These are phyloP conservation scores for Globodera ellingtonae DNA, from an alignment of 1,140 invertebrate species.

Conservation along the genomic window DNA sequence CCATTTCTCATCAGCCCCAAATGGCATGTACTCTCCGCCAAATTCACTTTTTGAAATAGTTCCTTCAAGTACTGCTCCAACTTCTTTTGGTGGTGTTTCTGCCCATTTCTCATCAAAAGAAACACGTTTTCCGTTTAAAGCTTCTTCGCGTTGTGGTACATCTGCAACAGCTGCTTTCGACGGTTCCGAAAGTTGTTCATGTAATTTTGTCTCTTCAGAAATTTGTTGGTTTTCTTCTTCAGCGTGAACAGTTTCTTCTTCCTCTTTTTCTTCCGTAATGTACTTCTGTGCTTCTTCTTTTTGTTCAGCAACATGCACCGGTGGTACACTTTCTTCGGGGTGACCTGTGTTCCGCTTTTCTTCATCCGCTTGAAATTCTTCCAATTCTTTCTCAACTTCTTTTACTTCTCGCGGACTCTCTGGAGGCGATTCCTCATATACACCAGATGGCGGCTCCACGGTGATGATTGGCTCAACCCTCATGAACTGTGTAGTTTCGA, in stretches of 20 bases:
- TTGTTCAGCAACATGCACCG: too few species aligned
- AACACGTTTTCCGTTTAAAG: neutral
- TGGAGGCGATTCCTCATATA: neutral
- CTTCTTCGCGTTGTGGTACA: neutral
- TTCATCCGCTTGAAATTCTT: neutral
- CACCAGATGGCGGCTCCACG: neutral
- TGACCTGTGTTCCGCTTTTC: neutral
- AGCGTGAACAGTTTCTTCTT: constrained; percentile 3
- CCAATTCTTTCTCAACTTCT: neutral
- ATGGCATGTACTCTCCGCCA: neutral
- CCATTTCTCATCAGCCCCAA: neutral
- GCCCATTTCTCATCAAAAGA: neutral
- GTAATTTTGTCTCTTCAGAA: too few species aligned
- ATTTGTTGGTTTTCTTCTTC: too few species aligned
- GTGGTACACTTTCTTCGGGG: too few species aligned
- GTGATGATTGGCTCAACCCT: neutral
- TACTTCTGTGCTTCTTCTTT: neutral
- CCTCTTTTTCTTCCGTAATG: neutral
- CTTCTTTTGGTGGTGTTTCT: neutral
- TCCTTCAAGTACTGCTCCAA: neutral
- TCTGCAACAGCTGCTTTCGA: neutral
- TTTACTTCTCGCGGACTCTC: neutral
- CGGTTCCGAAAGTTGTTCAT: neutral
- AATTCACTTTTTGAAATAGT: neutral
- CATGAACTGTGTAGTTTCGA: neutral